A percentile compares a stretch with the other conserved stretches of the same genome.
Evolutionary conservation across 2,888 invertebrate species (phyloP).

Genomic region (Neoaliturus tenellus): DNA sequence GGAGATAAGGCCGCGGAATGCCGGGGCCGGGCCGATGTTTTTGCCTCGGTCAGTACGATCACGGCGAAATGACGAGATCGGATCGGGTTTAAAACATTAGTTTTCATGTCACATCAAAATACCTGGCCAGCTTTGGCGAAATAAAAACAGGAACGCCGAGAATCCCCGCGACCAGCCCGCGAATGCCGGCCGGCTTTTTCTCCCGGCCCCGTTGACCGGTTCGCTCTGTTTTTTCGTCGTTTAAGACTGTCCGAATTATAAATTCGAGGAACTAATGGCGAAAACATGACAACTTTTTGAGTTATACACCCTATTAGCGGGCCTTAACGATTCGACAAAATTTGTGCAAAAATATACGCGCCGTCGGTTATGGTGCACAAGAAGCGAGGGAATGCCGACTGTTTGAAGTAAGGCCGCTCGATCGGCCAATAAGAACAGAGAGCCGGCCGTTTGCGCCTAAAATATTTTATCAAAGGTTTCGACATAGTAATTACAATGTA

Average conservation of each 20-base stretch:
- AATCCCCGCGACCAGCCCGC: slow-evolving; percentile 46
- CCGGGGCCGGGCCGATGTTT: slow-evolving; percentile 34
- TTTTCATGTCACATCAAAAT: slow-evolving; percentile 62
- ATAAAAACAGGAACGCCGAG: slow-evolving; percentile 55
- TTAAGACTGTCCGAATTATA: slow-evolving; percentile 59
- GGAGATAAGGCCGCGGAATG: slow-evolving; percentile 35
- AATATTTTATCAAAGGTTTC: slow-evolving; percentile 46
- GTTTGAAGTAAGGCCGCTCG: slow-evolving; percentile 48
- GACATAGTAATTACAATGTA: slow-evolving; percentile 52
- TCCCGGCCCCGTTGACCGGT: slow-evolving; percentile 49
- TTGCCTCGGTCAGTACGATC: slow-evolving; percentile 50
- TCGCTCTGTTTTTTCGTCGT: slow-evolving; percentile 53
- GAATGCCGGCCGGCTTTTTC: slow-evolving; percentile 54
- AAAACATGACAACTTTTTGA: slow-evolving; percentile 62
- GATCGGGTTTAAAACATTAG: slow-evolving; percentile 57
- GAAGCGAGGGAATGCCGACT: slow-evolving; percentile 48
- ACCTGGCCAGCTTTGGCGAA: slow-evolving; percentile 56
- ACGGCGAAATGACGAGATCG: slow-evolving; percentile 55
- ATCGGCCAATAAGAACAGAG: slow-evolving; percentile 42
- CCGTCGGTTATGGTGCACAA: slow-evolving; percentile 34
- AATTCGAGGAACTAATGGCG: slow-evolving; percentile 58
- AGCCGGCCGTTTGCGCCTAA: slow-evolving; percentile 10
- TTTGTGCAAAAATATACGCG: slow-evolving; percentile 59
- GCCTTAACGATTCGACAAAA: slow-evolving; percentile 58
- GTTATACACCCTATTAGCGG: slow-evolving; percentile 63